These are phyloP conservation scores for Rhabdomys pumilio DNA, from an alignment of 2,797 vertebrate species.

Conservation along the genomic window DNA sequence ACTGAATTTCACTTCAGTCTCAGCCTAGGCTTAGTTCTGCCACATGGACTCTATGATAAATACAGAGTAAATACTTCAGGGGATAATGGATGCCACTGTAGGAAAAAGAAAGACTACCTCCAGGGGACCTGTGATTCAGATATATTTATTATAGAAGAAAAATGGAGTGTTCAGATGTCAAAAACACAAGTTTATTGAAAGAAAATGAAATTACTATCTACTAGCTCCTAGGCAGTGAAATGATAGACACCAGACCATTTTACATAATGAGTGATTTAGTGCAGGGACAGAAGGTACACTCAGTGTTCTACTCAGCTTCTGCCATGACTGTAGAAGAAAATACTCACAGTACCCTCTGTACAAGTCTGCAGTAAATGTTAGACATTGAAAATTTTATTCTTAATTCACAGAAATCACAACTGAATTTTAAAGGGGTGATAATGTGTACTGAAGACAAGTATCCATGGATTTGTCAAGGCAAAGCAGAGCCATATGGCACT, in stretches of 20 bases:
- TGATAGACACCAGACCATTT: background rate
- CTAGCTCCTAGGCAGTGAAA: background rate
- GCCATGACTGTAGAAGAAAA: background rate
- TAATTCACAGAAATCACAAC: background rate
- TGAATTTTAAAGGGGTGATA: background rate
- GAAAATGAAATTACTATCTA: background rate
- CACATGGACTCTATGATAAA: background rate
- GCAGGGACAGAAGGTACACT: background rate
- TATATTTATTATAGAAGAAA: constrained; percentile 17
- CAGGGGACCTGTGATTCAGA: background rate
- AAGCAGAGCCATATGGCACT: background rate
- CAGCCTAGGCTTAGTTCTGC: background rate
- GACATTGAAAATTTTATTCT: background rate
- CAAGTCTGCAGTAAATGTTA: background rate
- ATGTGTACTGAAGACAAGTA: background rate
- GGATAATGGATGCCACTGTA: background rate
- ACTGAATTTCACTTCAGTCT: background rate
- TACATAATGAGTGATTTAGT: background rate
- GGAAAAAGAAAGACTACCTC: background rate
- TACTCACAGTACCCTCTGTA: background rate
- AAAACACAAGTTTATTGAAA: background rate
- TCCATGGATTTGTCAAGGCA: background rate
- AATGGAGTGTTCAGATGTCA: background rate
- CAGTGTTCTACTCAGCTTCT: background rate
- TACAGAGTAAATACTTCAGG: background rate